These are phyloP conservation scores for Caenorhabditis sulstoni DNA, from an alignment of 2,888 invertebrate species.

Conservation along the genomic window DNA sequence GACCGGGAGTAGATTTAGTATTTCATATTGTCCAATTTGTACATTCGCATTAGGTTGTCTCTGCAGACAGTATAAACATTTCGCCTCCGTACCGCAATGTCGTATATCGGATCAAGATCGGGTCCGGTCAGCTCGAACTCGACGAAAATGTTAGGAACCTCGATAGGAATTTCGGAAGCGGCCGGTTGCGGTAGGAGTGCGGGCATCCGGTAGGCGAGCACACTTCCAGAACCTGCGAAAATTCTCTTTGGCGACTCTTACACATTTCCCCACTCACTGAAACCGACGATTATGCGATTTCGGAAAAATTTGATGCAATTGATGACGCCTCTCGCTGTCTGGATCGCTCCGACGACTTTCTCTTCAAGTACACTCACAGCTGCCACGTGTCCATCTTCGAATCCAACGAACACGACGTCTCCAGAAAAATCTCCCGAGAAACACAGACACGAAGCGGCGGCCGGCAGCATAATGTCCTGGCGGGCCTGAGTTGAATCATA, in stretches of 20 bases:
- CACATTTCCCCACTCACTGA: too few species aligned
- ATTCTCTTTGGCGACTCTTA: too few species aligned
- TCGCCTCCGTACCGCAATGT: constrained; percentile 84
- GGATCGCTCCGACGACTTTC: constrained; percentile 33
- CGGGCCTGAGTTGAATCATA: background rate
- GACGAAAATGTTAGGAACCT: constrained; percentile 12
- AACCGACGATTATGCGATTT: constrained; percentile 1
- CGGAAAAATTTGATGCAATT: constrained; percentile 83
- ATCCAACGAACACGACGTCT: constrained; percentile 49
- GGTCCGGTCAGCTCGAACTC: constrained; percentile 85
- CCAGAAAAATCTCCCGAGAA: constrained; percentile 33
- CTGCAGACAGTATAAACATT: constrained; percentile 85
- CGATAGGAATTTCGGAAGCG: too few species aligned
- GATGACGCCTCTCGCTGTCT: constrained; percentile 81
- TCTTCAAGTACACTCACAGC: constrained; percentile 17
- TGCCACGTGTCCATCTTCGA: constrained; percentile 40
- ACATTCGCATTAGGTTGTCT: constrained; percentile 85
- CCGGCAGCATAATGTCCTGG: constrained; percentile 8
- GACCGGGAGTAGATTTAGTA: too few species aligned
- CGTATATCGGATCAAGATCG: constrained; percentile 86
- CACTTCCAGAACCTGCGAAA: constrained; percentile 84
- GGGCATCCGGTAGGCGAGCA: constrained; percentile 82
- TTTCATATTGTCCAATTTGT: constrained; percentile 75
- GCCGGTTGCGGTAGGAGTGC: background rate
- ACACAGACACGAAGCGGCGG: constrained; percentile 3